Percentiles rank a stretch among this genome's conserved stretches.
These are phyloP conservation scores for Karalla daura DNA, from an alignment of 2,797 vertebrate species.

Conservation along the genomic window DNA sequence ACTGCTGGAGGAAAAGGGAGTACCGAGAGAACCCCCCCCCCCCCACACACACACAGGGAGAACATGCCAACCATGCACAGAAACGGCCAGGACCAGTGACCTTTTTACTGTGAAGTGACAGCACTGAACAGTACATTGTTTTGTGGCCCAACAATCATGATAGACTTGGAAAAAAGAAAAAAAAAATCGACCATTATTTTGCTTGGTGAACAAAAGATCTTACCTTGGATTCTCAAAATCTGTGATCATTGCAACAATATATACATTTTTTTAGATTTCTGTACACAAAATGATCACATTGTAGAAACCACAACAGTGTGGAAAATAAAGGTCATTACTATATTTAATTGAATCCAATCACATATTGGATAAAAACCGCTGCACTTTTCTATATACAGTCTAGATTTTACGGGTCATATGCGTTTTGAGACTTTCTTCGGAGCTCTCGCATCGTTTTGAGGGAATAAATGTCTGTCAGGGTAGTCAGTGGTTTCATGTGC, in stretches of 20 bases:
- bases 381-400: neutral
- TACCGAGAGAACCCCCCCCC: too few species aligned
- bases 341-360: neutral
- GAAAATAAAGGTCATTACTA: neutral
- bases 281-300: neutral
- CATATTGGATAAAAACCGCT: neutral
- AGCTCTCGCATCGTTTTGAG: neutral
- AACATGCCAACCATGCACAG: too few species aligned
- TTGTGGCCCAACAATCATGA: too few species aligned
- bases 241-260: neutral
- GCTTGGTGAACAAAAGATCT: neutral
- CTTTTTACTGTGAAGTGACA: too few species aligned
- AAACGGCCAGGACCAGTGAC: too few species aligned
- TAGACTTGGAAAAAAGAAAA: too few species aligned
- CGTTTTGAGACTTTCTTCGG: neutral
- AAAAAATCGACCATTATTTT: too few species aligned
- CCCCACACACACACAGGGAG: too few species aligned
- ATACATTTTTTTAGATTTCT: neutral
- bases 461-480: conserved; percentile 17
- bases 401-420: neutral
- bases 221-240: neutral
- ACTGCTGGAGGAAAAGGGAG: too few species aligned
- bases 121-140: too few species aligned
- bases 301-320: neutral
- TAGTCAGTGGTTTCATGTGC: conserved; percentile 39